These are phyloP conservation scores for Dynastes tityus DNA, from an alignment of 2,888 invertebrate genomes.

Conservation along the genomic window DNA sequence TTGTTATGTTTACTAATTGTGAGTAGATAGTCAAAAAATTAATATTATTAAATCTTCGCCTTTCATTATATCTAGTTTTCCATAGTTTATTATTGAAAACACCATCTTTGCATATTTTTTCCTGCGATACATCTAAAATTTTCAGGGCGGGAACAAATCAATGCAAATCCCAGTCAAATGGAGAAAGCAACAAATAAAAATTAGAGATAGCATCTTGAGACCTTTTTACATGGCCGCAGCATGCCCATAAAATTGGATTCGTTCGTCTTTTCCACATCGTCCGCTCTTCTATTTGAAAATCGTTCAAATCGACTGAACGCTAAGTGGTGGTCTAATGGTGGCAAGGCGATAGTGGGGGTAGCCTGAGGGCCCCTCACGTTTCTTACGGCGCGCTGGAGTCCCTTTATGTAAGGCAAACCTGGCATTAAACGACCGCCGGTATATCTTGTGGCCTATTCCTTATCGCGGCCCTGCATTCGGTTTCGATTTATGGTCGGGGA, in stretches of 20 bases:
- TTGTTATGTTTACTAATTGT: too few species aligned
- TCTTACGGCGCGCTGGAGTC: conserved; percentile 26
- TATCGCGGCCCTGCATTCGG: conserved; percentile 50
- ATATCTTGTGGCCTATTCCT: conserved; percentile 44
- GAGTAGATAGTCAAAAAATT: too few species aligned
- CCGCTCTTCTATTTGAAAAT: conserved; percentile 38
- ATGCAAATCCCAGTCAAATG: conserved; percentile 5
- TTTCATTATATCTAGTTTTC: too few species aligned
- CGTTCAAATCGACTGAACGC: conserved; percentile 43
- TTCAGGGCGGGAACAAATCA: neutral
- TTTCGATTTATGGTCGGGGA: conserved; percentile 48
- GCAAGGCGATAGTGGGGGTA: conserved; percentile 7
- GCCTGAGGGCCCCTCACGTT: conserved; percentile 16
- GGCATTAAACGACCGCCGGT: conserved; percentile 39
- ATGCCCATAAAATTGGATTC: conserved; percentile 39
- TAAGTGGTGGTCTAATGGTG: conserved; percentile 31
- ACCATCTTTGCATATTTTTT: too few species aligned
- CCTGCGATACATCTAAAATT: too few species aligned
- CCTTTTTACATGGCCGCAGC: conserved; percentile 27
- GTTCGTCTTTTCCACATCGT: conserved; percentile 29
- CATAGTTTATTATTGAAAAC: too few species aligned
- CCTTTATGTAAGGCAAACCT: conserved; percentile 41
- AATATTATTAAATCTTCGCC: too few species aligned
- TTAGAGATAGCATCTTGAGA: conserved; percentile 27
- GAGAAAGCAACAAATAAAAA: conserved; percentile 36